phyloP scores from a whole-genome alignment of 2,113 vertebrate genomes.

The Gallinago media region DNA sequence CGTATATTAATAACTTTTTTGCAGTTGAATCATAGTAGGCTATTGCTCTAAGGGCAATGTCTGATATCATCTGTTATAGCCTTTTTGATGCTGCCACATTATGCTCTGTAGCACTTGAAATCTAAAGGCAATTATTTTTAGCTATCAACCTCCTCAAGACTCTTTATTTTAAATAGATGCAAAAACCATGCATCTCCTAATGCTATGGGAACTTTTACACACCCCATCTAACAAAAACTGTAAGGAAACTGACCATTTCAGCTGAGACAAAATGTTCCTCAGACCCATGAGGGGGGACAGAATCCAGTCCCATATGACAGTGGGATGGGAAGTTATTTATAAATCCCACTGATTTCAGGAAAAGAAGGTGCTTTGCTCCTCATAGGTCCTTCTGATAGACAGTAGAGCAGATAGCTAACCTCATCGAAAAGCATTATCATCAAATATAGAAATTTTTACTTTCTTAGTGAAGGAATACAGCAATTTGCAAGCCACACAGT shows the following conservation, averaged over 20 bases:
- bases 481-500: not conserved
- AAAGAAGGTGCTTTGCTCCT: not conserved
- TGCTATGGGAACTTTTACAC: not conserved
- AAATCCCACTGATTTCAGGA: not conserved
- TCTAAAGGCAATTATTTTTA: not conserved
- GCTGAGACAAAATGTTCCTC: not conserved
- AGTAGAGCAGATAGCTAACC: not conserved
- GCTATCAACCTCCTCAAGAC: not conserved
- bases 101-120: not conserved
- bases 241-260: not conserved
- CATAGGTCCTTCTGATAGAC: not conserved
- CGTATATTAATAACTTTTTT: not conserved
- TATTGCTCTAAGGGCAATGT: not conserved
- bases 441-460: not conserved
- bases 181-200: not conserved
- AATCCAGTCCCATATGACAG: not conserved
- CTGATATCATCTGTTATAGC: not conserved
- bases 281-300: rapidly evolving
- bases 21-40: not conserved
- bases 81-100: not conserved
- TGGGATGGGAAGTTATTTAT: not conserved
- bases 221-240: not conserved
- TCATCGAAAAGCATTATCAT: not conserved
- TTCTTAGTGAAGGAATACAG: not conserved
- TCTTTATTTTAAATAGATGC: not conserved